Conservation (phyloP, 92 coral and sea anemone genomes). For the Ricordea florida region DNA sequence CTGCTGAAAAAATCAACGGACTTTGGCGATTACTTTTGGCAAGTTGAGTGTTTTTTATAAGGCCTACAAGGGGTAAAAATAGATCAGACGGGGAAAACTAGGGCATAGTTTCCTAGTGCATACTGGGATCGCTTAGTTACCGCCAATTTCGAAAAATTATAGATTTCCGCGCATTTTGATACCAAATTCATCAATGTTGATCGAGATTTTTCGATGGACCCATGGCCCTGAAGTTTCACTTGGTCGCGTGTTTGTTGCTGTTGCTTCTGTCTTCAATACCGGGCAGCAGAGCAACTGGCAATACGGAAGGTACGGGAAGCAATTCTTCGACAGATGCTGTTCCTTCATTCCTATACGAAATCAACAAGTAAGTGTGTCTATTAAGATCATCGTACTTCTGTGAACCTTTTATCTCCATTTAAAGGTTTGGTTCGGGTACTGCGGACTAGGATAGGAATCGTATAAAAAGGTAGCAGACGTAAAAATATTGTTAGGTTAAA, state of each 20-base stretch:
- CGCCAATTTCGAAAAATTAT: too few species aligned
- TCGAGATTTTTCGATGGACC: neutral
- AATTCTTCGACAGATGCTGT: neutral
- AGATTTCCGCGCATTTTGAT: too few species aligned
- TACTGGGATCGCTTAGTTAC: too few species aligned
- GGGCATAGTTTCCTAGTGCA: neutral
- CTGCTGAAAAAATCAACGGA: neutral
- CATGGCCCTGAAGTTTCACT: neutral
- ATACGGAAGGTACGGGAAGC: neutral
- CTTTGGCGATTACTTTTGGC: neutral
- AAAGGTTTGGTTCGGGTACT: neutral
- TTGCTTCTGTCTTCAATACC: neutral
- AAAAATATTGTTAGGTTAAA: neutral
- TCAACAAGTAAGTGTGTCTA: neutral
- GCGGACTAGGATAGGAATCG: neutral
- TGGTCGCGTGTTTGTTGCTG: neutral
- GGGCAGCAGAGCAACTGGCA: neutral
- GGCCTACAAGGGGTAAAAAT: neutral
- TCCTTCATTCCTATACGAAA: neutral
- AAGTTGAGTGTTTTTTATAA: neutral
- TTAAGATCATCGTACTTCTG: too few species aligned
- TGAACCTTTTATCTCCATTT: neutral
- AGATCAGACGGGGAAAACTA: neutral
- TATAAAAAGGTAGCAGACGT: neutral
- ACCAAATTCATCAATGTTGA: neutral